Conservation (phyloP, 1,140 invertebrate species). For the Maconellicoccus hirsutus region DNA sequence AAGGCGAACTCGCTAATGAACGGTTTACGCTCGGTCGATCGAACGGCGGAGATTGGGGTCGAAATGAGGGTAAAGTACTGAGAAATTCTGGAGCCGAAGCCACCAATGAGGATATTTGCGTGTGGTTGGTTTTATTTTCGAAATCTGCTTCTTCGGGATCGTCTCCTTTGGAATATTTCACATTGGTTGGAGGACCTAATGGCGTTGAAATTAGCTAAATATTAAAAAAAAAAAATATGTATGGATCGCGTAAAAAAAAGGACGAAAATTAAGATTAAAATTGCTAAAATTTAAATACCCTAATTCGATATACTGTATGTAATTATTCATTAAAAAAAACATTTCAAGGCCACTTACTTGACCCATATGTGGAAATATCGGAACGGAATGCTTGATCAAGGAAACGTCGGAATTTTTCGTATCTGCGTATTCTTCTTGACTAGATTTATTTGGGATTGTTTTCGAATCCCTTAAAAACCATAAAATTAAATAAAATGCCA, state of each 20-base stretch:
- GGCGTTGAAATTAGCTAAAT: constrained; percentile 48
- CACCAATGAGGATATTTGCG: constrained; percentile 33
- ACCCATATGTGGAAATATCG: constrained; percentile 39
- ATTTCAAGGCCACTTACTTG: constrained; percentile 34
- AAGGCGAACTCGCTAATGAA: neutral
- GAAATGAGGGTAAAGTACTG: constrained; percentile 25
- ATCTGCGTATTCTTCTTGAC: constrained; percentile 17
- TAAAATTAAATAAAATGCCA: too few relatives aligned
- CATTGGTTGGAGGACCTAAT: constrained; percentile 39
- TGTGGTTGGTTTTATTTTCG: constrained; percentile 24
- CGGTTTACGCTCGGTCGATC: neutral
- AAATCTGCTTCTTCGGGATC: neutral
- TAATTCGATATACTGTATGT: too few relatives aligned
- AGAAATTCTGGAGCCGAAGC: constrained; percentile 29
- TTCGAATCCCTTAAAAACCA: neutral
- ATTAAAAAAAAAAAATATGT: constrained; percentile 23
- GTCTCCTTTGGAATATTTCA: neutral
- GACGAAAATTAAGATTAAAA: too few relatives aligned
- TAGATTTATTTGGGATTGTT: neutral
- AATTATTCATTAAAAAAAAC: too few relatives aligned
- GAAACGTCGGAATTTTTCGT: constrained; percentile 33
- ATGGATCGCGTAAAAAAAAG: too few relatives aligned
- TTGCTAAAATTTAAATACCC: too few relatives aligned
- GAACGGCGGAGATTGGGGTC: constrained; percentile 19
- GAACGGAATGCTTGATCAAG: constrained; percentile 34